A percentile compares a stretch with the other conserved stretches of the same genome.
Conservation (phyloP, 2,113 vertebrate genomes). For the Cromileptes altivelis region DNA sequence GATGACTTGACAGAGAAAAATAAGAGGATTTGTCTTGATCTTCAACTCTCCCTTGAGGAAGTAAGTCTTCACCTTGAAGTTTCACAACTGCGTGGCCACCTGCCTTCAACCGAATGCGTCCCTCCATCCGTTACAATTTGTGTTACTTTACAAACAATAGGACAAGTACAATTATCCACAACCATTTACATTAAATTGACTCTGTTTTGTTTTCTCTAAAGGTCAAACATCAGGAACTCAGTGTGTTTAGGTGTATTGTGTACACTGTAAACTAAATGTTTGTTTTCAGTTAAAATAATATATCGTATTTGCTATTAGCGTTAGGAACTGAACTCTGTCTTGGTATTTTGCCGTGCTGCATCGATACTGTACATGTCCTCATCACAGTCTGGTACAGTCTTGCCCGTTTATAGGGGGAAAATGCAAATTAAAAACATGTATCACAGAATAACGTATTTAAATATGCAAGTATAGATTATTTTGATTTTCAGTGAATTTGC, state of each 20-base stretch:
- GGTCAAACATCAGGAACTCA: neutral
- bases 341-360: neutral
- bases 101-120: constrained; percentile 9
- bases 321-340: neutral
- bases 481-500: too few species aligned
- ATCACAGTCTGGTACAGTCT: too few species aligned
- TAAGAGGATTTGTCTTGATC: constrained; percentile 84
- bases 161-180: neutral
- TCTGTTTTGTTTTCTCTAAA: neutral
- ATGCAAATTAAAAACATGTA: too few species aligned
- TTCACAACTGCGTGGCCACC: constrained; percentile 49
- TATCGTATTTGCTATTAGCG: neutral
- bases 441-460: too few species aligned
- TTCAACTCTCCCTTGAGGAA: constrained; percentile 73
- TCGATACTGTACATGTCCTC: neutral
- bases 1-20: constrained; percentile 85
- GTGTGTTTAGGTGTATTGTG: neutral
- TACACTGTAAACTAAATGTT: neutral
- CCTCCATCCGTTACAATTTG: constrained; percentile 10
- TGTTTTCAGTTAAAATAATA: neutral
- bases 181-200: neutral
- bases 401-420: too few species aligned
- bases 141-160: constrained; percentile 6
- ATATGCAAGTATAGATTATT: too few species aligned
- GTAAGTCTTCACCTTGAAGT: constrained; percentile 77